Evolutionary conservation across 2,797 vertebrate genomes (phyloP), one percentile per base, ranked within the genome.

Genomic region (Glyptemys insculpta): DNA sequence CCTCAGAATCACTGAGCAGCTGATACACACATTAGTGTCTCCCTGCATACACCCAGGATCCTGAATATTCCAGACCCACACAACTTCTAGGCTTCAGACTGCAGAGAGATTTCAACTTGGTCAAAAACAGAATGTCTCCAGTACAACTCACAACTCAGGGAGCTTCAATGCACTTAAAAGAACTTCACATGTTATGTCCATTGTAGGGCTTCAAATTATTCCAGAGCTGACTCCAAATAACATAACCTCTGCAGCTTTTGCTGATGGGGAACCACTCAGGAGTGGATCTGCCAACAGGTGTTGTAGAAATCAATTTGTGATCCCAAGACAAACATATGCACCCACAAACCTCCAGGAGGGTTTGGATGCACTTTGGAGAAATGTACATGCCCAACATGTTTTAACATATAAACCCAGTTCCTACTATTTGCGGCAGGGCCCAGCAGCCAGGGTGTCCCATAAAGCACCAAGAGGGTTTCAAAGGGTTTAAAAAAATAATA

Each of bases 171-270:
- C 1, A 1, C 78, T 65, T n/a, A 65, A 57, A n/a, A n/a, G 57
- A 65, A n/a, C 34, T 56, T 88, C 50, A 49, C 21, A 19, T 8
- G 8, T 8, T 49, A 41, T 19, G 41, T 10, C 9, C 72, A 41
- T 25, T 41, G 18, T 11, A 74, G 72, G 21, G 5, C 23, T 3
- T 23, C 41, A 27, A 8, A 44, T 44, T 12, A 74, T 27, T 74
- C 37, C 72, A 74, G 21, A 74, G 21, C 37, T 74, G 41, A 74
- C 10, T 5, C n/a, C 18, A 9, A 27, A 74, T 74, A 2, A 47
- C 37, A 8, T 44, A 79, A 11, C 18, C 29, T 56, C 29, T 84
- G 10, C 1, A 16, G 0, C 50, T 81, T 6, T 2, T 31, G 1
- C n/a, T n/a, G 27, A 1, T 1, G 29, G 37, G 37, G 18, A 85